These are phyloP conservation scores for Temnothorax unifasciatus DNA, from an alignment of 2,888 invertebrate species.

Conservation along the genomic window DNA sequence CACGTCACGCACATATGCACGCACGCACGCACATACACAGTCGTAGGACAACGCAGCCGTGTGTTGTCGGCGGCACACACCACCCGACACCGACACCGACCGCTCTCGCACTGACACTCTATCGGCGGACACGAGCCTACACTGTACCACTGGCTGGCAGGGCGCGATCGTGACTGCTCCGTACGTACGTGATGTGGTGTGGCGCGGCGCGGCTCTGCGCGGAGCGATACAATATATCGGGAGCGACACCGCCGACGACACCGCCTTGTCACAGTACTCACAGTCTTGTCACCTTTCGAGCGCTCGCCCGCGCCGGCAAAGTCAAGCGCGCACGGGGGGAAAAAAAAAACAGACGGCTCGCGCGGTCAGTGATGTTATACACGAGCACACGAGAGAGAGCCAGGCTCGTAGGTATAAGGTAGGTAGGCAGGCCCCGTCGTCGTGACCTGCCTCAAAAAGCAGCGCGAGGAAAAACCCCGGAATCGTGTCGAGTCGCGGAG, in stretches of 20 bases:
- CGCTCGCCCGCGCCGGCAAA: conserved; percentile 64
- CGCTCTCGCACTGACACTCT: conserved; percentile 73
- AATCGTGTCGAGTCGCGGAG: conserved; percentile 45
- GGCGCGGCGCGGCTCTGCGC: conserved; percentile 51
- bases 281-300: conserved; percentile 58
- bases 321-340: conserved; percentile 59
- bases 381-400: no score
- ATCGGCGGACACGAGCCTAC: conserved; percentile 70
- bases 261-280: no score
- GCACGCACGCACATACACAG: conserved; percentile 44
- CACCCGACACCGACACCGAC: conserved; percentile 49
- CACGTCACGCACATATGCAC: conserved; percentile 72
- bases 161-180: conserved; percentile 45
- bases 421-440: conserved; percentile 39
- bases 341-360: background rate
- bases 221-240: conserved; percentile 54
- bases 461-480: conserved; percentile 43
- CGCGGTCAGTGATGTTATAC: background rate
- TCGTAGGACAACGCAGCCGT: conserved; percentile 66
- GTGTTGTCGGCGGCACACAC: conserved; percentile 36
- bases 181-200: conserved; percentile 24
- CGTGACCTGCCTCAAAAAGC: conserved; percentile 40
- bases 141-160: conserved; percentile 57
- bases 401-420: conserved; percentile 44
- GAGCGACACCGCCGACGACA: conserved; percentile 44